These are phyloP conservation scores for Corythornis madagascariensis DNA, from an alignment of 2,113 vertebrate species.

Conservation along the genomic window DNA sequence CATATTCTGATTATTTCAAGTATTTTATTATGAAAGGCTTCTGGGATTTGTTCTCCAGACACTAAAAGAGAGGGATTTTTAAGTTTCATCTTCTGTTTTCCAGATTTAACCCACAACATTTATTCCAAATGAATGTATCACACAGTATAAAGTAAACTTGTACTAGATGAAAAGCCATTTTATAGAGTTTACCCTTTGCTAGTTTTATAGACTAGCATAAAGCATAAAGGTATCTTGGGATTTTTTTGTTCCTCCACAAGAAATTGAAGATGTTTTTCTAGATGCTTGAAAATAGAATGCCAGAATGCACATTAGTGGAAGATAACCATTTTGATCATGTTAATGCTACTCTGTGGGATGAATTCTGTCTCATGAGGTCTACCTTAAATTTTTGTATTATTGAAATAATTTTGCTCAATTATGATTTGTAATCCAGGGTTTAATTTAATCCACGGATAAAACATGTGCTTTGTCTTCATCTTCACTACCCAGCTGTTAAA, in stretches of 20 bases:
- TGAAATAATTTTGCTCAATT: conserved; percentile 48
- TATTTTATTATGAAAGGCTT: not conserved
- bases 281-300: conserved; percentile 11
- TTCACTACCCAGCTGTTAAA: conserved; percentile 18
- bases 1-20: not conserved
- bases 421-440: conserved; percentile 13
- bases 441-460: conserved; percentile 12
- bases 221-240: conserved; percentile 47
- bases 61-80: not conserved
- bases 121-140: conserved; percentile 20
- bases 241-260: conserved; percentile 42
- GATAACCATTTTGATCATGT: not conserved
- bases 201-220: conserved; percentile 55
- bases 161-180: conserved; percentile 58
- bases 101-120: not conserved
- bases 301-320: not conserved
- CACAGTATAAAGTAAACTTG: conserved; percentile 21
- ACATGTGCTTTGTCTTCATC: conserved; percentile 29
- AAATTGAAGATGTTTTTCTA: conserved; percentile 52
- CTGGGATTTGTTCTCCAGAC: not conserved
- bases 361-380: conserved; percentile 2
- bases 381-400: conserved; percentile 5
- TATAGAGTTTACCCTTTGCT: conserved; percentile 58
- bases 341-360: conserved; percentile 14
- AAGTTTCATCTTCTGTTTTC: conserved; percentile 7